Evolutionary conservation across 1,140 invertebrate genomes (phyloP).

Genomic region (Arctopsyche grandis): DNA sequence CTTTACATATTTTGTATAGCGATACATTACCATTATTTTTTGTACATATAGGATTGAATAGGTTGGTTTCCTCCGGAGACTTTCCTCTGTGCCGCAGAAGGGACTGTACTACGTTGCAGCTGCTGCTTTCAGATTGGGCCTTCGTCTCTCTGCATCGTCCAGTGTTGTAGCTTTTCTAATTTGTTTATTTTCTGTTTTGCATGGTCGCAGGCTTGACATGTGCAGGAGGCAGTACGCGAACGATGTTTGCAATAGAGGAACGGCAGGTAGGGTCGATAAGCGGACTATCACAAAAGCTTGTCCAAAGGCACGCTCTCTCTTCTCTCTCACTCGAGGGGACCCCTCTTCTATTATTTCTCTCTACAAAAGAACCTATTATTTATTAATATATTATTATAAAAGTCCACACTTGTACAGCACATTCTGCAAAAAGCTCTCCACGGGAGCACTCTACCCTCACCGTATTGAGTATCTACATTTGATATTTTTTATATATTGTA

Average conservation of each 20-base stretch:
- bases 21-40: no score
- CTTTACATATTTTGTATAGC: no score
- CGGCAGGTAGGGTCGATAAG: conserved; percentile 82
- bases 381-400: conserved; percentile 1
- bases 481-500: neutral
- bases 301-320: conserved; percentile 33
- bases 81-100: neutral
- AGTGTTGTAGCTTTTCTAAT: conserved; percentile 20
- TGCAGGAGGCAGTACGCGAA: conserved; percentile 93
- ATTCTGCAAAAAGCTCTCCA: conserved; percentile 22
- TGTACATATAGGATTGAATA: no score
- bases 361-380: conserved; percentile 3
- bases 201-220: conserved; percentile 95
- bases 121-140: neutral
- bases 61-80: neutral
- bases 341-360: conserved; percentile 18
- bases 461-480: neutral
- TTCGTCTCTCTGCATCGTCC: neutral
- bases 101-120: neutral
- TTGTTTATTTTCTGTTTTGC: conserved; percentile 52
- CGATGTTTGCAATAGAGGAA: conserved; percentile 96
- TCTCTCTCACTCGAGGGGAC: conserved; percentile 5
- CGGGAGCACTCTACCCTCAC: conserved; percentile 19
- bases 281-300: conserved; percentile 6
- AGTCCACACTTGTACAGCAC: conserved; percentile 39